These are phyloP conservation scores for Halcyon senegalensis DNA, from an alignment of 2,113 vertebrate species.

Conservation along the genomic window DNA sequence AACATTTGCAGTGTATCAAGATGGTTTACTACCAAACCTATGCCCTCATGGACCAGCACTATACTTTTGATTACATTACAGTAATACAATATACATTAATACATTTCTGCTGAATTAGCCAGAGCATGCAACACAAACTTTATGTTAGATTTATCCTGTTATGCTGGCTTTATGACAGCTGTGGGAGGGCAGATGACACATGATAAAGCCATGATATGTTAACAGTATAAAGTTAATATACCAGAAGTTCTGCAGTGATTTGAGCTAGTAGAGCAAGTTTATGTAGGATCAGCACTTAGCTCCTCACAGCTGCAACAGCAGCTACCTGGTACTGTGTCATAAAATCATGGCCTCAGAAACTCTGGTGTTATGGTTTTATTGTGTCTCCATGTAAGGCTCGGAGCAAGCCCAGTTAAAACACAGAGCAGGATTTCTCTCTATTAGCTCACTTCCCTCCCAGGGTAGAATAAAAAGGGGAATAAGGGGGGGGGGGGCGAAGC, in stretches of 20 bases:
- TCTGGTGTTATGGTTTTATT: background rate
- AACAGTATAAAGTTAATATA: background rate
- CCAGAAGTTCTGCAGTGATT: background rate
- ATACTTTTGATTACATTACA: background rate
- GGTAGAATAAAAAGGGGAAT: no score
- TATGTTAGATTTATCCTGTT: background rate
- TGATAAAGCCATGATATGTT: background rate
- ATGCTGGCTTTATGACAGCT: background rate
- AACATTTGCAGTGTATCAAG: background rate
- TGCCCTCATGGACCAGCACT: background rate
- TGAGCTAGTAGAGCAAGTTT: background rate
- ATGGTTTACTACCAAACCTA: background rate
- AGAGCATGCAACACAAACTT: background rate
- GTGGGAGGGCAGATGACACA: background rate
- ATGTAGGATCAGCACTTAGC: background rate
- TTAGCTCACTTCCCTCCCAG: no score
- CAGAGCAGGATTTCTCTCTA: no score
- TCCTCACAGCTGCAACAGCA: background rate
- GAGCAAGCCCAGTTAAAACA: no score
- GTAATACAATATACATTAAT: background rate
- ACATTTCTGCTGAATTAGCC: background rate
- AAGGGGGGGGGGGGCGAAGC: no score
- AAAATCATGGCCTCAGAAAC: background rate
- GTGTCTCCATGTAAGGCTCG: no score
- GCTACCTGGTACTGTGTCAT: background rate